Percentiles rank a stretch among this genome's conserved stretches.
These are phyloP conservation scores for Phaethon lepturus DNA, from an alignment of 2,113 vertebrate species.

Conservation along the genomic window DNA sequence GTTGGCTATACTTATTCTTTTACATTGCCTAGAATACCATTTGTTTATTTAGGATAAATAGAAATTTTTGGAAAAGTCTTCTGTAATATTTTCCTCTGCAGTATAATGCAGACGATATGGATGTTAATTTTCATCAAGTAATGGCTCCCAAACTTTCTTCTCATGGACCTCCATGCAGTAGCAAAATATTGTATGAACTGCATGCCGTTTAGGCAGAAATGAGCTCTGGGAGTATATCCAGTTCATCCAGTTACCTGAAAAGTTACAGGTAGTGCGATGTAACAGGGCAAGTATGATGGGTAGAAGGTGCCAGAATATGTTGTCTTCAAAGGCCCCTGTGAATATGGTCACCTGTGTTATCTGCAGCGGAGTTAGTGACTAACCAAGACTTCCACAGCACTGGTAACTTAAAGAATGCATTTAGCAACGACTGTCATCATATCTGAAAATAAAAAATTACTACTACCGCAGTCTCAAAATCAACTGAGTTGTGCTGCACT, in stretches of 20 bases:
- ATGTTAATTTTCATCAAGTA: background rate
- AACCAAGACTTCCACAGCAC: background rate
- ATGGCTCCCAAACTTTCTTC: background rate
- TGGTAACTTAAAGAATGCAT: background rate
- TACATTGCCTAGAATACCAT: background rate
- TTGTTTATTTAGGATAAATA: background rate
- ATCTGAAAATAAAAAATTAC: background rate
- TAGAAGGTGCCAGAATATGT: background rate
- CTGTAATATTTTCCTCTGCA: background rate
- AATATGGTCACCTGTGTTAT: background rate
- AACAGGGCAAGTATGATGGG: accelerated
- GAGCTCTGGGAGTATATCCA: background rate
- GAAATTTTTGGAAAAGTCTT: background rate
- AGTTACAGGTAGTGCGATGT: background rate
- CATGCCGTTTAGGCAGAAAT: background rate
- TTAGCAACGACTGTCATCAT: background rate
- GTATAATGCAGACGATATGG: background rate
- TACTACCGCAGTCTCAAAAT: background rate
- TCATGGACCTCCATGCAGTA: background rate
- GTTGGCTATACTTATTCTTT: background rate
- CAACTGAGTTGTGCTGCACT: background rate
- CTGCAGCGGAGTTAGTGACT: background rate
- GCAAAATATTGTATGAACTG: background rate
- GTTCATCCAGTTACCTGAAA: background rate
- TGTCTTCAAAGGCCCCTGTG: background rate